These are phyloP conservation scores for Pocillopora grandis DNA, from an alignment of 92 coral and sea anemone species.

Conservation along the genomic window DNA sequence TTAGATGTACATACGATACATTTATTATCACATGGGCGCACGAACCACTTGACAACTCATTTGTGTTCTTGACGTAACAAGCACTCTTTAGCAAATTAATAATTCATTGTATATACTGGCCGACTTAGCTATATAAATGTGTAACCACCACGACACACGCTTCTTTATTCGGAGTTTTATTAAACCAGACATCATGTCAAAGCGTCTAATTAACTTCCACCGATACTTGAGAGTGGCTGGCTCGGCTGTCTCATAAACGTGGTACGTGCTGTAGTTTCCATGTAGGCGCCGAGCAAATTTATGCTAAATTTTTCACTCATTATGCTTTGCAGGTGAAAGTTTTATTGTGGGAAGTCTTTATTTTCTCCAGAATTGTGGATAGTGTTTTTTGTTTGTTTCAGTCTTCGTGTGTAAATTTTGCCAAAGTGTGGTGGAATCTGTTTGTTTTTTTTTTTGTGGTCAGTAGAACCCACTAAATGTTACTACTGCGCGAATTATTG, in stretches of 20 bases:
- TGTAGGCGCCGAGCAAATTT: not conserved
- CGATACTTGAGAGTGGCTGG: slow-evolving; percentile 2
- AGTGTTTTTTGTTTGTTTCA: slow-evolving; percentile 10
- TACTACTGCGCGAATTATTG: not conserved
- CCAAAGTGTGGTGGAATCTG: not conserved
- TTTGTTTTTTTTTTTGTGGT: slow-evolving; percentile 6
- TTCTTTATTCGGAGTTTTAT: not conserved
- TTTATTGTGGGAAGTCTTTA: slow-evolving; percentile 12
- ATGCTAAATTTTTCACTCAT: slow-evolving; percentile 18
- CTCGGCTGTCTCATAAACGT: not conserved
- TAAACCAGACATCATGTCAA: not conserved
- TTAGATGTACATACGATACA: not conserved
- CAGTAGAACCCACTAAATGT: slow-evolving; percentile 20
- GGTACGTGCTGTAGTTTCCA: slow-evolving; percentile 11
- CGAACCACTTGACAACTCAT: not conserved
- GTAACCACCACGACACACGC: slow-evolving; percentile 2
- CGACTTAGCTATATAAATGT: slow-evolving; percentile 27
- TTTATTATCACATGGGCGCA: not conserved
- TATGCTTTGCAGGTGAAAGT: slow-evolving; percentile 17
- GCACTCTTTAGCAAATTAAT: slow-evolving; percentile 7
- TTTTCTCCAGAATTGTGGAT: slow-evolving; percentile 6
- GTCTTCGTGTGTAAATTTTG: not conserved
- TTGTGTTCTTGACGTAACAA: slow-evolving; percentile 5
- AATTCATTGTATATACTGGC: slow-evolving; percentile 22
- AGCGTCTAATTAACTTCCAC: not conserved